Percentiles rank a stretch among this genome's conserved stretches.
phyloP scores from a whole-genome alignment of 2,113 vertebrate genomes.

The Cyphotilapia sp. region DNA sequence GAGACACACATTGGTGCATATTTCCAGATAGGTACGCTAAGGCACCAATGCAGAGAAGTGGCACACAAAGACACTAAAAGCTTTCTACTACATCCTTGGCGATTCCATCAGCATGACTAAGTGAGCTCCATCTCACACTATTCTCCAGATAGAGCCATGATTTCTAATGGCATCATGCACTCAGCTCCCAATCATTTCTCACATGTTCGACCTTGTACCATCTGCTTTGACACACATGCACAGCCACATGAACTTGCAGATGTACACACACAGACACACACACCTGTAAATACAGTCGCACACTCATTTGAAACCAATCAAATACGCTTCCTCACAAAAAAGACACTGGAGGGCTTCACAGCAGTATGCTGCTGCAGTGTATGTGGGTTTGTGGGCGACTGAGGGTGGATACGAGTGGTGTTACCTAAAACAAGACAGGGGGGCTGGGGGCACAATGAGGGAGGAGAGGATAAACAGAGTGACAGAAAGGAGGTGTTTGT shows the following conservation, averaged over 20 bases:
- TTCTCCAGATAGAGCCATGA: constrained; percentile 19
- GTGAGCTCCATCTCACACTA: constrained; percentile 28
- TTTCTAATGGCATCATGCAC: constrained; percentile 36
- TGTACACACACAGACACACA: background rate
- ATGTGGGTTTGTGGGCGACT: constrained; percentile 10
- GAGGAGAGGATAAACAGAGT: background rate
- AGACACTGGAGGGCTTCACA: background rate
- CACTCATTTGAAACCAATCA: background rate
- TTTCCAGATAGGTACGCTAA: background rate
- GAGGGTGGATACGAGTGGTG: background rate
- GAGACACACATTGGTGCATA: background rate
- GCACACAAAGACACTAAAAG: constrained; percentile 28
- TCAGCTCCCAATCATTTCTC: constrained; percentile 14
- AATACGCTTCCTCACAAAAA: background rate
- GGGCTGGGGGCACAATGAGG: background rate
- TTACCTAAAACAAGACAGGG: constrained; percentile 28
- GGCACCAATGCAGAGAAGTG: background rate
- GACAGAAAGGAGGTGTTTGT: constrained; percentile 20
- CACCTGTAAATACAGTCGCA: constrained; percentile 7
- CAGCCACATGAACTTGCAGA: background rate
- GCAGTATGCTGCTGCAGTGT: background rate
- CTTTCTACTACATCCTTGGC: constrained; percentile 19
- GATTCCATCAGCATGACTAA: constrained; percentile 28
- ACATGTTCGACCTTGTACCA: constrained; percentile 9
- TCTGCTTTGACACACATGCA: constrained; percentile 1